Conservation (phyloP, 2,888 invertebrate species). For the Imbricaverruca yamaguchii region DNA sequence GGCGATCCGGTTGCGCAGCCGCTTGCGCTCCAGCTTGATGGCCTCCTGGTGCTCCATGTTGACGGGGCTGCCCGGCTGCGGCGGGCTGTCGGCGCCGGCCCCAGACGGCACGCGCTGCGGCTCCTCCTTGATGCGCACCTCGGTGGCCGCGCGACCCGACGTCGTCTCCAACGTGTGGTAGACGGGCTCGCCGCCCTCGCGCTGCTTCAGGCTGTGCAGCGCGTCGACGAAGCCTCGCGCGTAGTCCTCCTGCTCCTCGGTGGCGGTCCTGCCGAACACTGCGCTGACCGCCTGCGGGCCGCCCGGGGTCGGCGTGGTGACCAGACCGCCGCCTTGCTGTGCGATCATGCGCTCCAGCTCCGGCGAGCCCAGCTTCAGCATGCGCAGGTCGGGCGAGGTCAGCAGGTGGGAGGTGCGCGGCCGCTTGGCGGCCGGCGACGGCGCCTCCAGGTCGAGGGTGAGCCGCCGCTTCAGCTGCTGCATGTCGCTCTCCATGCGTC, state of each 20-base stretch:
- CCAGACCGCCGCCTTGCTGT: constrained; percentile 38
- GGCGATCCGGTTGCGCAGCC: constrained; percentile 91
- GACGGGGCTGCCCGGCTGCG: neutral
- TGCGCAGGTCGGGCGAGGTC: constrained; percentile 76
- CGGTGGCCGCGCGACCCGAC: neutral
- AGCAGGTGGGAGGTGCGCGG: constrained; percentile 49
- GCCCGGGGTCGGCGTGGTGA: constrained; percentile 43
- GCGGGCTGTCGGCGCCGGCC: neutral
- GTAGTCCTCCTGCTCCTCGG: constrained; percentile 83
- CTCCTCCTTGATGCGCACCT: constrained; percentile 5
- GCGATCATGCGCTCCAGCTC: constrained; percentile 84
- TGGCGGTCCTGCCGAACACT: constrained; percentile 48
- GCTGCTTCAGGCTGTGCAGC: constrained; percentile 68
- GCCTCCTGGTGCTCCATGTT: constrained; percentile 76
- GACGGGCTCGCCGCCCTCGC: constrained; percentile 36
- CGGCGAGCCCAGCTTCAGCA: constrained; percentile 76
- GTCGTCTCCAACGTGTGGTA: neutral
- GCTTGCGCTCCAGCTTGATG: constrained; percentile 90
- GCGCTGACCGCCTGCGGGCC: constrained; percentile 53
- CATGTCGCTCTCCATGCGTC: neutral
- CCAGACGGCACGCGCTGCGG: constrained; percentile 2
- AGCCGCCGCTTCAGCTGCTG: constrained; percentile 7
- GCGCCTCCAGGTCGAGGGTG: neutral
- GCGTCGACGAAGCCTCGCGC: constrained; percentile 85
- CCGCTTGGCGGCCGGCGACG: neutral